These are phyloP conservation scores for Zeus faber DNA, from an alignment of 2,113 vertebrate species.

Conservation along the genomic window DNA sequence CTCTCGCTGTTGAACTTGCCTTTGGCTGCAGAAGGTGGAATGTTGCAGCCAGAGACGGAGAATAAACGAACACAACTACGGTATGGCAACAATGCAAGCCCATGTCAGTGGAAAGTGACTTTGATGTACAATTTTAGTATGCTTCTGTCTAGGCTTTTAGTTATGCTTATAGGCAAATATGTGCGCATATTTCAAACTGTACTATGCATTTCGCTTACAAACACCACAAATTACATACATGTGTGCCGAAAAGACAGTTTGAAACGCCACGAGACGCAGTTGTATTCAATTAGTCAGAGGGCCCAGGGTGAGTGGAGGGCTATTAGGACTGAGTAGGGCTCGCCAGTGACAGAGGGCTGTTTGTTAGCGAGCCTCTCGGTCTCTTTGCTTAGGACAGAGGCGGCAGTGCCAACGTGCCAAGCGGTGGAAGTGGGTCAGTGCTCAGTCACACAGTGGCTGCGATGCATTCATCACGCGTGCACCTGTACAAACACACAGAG, in stretches of 20 bases:
- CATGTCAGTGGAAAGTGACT: conserved; percentile 10
- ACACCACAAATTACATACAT: neutral
- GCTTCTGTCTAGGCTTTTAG: no score
- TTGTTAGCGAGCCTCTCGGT: neutral
- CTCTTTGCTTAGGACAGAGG: conserved; percentile 29
- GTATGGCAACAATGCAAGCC: neutral
- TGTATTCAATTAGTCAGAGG: neutral
- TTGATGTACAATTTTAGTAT: neutral
- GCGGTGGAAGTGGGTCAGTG: conserved; percentile 59
- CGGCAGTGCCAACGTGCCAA: conserved; percentile 49
- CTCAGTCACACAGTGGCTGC: conserved; percentile 61
- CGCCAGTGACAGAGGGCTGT: neutral
- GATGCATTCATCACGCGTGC: conserved; percentile 62
- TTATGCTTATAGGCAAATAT: neutral
- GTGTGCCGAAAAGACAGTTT: neutral
- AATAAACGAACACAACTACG: conserved; percentile 23
- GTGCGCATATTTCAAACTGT: neutral
- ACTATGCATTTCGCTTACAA: neutral
- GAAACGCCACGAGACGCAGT: neutral
- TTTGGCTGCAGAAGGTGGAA: conserved; percentile 25
- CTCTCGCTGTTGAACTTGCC: no score
- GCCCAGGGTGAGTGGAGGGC: neutral
- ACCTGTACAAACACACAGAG: conserved; percentile 73
- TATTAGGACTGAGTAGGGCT: neutral
- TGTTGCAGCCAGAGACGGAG: conserved; percentile 8